Evolutionary conservation across 2,113 vertebrate species (phyloP), one percentile per base, ranked within the genome.

Genomic region (human): DNA sequence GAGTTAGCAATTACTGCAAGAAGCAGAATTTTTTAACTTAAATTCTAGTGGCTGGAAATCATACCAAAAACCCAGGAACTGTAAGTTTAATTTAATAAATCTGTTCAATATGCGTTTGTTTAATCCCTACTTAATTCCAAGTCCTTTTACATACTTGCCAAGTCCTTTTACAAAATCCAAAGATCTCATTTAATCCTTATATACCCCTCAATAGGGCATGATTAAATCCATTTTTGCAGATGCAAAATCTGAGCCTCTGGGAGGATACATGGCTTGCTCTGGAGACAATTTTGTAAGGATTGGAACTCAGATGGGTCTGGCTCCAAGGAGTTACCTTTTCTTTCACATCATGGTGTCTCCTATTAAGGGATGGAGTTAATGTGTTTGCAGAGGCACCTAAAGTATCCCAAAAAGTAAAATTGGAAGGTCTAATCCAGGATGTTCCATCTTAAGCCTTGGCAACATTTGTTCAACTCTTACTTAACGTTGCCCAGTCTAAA

Each of bases 391-490:
- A 87, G 5, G 7, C 79, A 84, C 16, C 30, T 52, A 82, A 91
- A 72, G 57, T 66, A 85, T 90, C 76, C 8, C 25, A 86, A n/a
- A 23, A 76, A 66, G 43, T 84, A 50, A 96, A 93, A 96, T 30
- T 79, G 4, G 40, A 73, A 55, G 6, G 55, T 50, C n/a, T 86
- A 66, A 48, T 45, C 10, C 27, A 72, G 11, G 32, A 40, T 79
- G 14, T 16, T 86, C 22, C 27, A 14, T 55, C 30, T 93, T 95
- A 30, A 89, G 0, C 59, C 6, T 88, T 95, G 55, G 35, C 35
- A 97, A 73, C 0, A 79, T 22, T 82, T 38, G 10, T 90, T 92
- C 57, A n/a, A 82, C 5, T 86, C n/a, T 61, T 92, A 93, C 43
- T 61, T 89, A 89, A 70, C 17, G 27, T 84, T 64, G 43, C 13